Evolutionary conservation across 2,113 vertebrate genomes (phyloP).

Genomic region (Alexandromys fortis): DNA sequence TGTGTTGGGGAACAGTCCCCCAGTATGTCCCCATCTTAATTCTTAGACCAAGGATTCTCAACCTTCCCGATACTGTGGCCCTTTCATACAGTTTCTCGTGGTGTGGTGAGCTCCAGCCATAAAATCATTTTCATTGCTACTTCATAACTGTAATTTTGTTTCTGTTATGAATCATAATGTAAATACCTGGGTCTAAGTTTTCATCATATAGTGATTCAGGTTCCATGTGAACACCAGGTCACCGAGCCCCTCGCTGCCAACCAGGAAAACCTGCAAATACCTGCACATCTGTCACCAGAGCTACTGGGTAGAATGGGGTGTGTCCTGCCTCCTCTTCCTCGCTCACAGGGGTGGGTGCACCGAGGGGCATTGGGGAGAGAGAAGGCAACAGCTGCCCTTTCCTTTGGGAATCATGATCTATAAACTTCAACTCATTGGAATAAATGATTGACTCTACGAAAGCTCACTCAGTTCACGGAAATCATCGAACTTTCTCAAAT

Average conservation of each 20-base stretch:
- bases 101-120: neutral
- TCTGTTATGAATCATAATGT: neutral
- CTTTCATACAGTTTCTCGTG: neutral
- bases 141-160: neutral
- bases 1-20: neutral
- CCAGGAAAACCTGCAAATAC: neutral
- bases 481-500: conserved; percentile 19
- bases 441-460: neutral
- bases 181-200: neutral
- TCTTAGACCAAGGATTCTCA: neutral
- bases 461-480: neutral
- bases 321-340: neutral
- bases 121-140: neutral
- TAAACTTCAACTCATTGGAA: neutral
- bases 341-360: neutral
- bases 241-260: neutral
- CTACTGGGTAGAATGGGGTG: accelerated
- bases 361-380: no score
- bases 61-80: neutral
- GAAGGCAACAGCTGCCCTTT: neutral
- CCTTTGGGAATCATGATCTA: neutral
- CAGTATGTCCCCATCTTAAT: neutral
- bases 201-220: neutral
- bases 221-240: neutral
- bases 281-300: neutral